Evolutionary conservation across 2,797 vertebrate genomes (phyloP), one percentile per base, ranked within the genome.

Genomic region (Phalloptychus januarius): DNA sequence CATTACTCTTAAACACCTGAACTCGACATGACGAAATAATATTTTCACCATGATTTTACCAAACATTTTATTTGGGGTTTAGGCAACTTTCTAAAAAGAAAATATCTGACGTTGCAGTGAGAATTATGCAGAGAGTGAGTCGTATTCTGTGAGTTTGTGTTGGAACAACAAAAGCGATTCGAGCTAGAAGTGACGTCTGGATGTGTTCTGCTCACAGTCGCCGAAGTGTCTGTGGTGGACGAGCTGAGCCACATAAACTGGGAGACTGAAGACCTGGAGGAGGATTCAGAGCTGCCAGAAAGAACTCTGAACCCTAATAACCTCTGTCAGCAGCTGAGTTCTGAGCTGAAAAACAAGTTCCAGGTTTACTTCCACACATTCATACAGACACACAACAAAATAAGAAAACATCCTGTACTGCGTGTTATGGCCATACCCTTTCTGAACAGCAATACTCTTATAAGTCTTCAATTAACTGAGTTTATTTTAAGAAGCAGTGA

Each of bases 261-360:
- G 90, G 89, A 91, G 45, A 75, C 81, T 8, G 86, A 85, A 74
- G 88, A 84, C 25, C 13, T 87, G 70, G 90, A 93, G 42, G 77
- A 90, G 71, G 94, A 95, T 74, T 83, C 85, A 13, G 90, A 95
- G 7, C 75, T 89, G 33, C 93, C 94, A 92, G 87, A 94, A 48
- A 73, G 74, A 48, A 84, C 83, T 40, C 7, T 69, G 20, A 90
- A 84, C 52, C 81, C 83, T 36, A 94, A 91, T 71, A 74, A 93
- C 83, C 46, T 97, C 67, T 96, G 92, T 87, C 94, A 95, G 83
- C 94, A 96, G 82, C 88, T 98, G 80, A 96, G 91, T 87, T 93
- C 96, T 13, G 96, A 97, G 81, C 90, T 96, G 1, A 94, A 96
- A 58, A 96, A 93, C 78, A 99, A 97, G 93, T 93, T 96, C 23